Evolutionary conservation across 64 coral and sea anemone genomes (phyloP), one percentile per base, ranked within the genome.

Genomic region (Montipora cactus): DNA sequence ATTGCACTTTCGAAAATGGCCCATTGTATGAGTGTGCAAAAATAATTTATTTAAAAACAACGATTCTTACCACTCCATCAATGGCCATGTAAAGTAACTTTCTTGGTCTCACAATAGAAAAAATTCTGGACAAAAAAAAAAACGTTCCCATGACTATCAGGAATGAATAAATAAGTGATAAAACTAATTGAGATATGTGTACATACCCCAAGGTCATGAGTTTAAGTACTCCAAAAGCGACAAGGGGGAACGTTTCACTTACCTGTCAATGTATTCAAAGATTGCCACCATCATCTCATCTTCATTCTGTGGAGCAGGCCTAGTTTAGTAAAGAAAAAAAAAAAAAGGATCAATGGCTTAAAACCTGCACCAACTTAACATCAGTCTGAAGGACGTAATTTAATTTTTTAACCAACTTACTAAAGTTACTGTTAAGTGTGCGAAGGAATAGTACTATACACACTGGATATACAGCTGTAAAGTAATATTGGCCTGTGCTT

Each of bases 251-350:
- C 7, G 53, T 57, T 57, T 57, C 53, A 0, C 6, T 57, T 95
- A 98, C 98, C 97, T 99, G 89, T 99, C 98, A 81, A 99, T 99
- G 23, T 99, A 99, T 75, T 99, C 98, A 96, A 99, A 99, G 20
- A 99, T 99, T 44, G 92, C 98, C 7, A 99, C 85, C 98, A 99
- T 99, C 98, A 99, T 99, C 71, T 99, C 98, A 87, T 99, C 98
- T 90, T 99, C 98, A 90, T 99, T 99, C 23, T 99, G 96, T 7
- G 98, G 98, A 57, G 98, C 98, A 69, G 98, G 98, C 49, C 98
- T 99, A 67, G 53, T 13, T 13, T 84, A 74, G 37, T 37, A 37
- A 37, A 37, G 37, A 23, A 23, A 72, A 92, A 76, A 92, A 76
- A 0, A 51, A 13, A 62, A 62, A 57, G 53, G 11, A 57, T 3